A percentile compares a stretch with the other conserved stretches of the same genome.
Evolutionary conservation across 2,888 invertebrate genomes (phyloP).

Genomic region (Pseudolycoriella hygida): DNA sequence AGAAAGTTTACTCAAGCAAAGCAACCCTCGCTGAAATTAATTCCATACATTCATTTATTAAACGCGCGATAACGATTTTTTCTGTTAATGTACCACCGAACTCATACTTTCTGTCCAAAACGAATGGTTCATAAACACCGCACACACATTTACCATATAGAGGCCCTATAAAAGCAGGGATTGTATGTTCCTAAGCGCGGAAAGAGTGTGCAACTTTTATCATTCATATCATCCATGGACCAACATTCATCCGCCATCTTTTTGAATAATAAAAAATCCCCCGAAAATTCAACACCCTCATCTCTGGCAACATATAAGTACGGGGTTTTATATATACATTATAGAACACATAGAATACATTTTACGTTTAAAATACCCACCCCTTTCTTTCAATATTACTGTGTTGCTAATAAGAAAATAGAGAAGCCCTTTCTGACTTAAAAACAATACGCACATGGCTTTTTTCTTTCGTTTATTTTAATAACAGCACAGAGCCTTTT

Average conservation of each 20-base stretch:
- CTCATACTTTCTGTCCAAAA: not conserved
- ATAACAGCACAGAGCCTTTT: not conserved
- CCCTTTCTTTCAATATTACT: not conserved
- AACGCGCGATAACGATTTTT: slow-evolving; percentile 4
- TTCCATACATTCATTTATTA: slow-evolving; percentile 2
- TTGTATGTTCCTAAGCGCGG: not conserved
- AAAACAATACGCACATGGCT: slow-evolving; percentile 4
- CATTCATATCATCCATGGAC: slow-evolving; percentile 2
- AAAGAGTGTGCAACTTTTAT: not conserved
- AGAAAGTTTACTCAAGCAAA: not conserved
- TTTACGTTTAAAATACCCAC: slow-evolving; percentile 1
- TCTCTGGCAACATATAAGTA: not conserved
- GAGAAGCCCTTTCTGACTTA: slow-evolving; percentile 3
- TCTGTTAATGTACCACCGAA: slow-evolving; percentile 1
- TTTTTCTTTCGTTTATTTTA: not conserved
- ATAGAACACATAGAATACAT: not conserved
- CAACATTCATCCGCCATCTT: slow-evolving; percentile 1
- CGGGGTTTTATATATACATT: not conserved
- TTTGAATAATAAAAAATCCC: not conserved
- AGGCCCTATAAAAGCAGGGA: not conserved
- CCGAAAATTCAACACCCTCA: slow-evolving; percentile 1
- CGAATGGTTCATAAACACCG: too few species aligned
- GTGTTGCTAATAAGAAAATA: slow-evolving; percentile 3
- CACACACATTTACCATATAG: not conserved
- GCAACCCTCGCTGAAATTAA: slow-evolving; percentile 2